Percentiles rank a stretch among this genome's conserved stretches.
phyloP scores from a whole-genome alignment of 2,888 invertebrate genomes.

The Chrysodeixis includens region DNA sequence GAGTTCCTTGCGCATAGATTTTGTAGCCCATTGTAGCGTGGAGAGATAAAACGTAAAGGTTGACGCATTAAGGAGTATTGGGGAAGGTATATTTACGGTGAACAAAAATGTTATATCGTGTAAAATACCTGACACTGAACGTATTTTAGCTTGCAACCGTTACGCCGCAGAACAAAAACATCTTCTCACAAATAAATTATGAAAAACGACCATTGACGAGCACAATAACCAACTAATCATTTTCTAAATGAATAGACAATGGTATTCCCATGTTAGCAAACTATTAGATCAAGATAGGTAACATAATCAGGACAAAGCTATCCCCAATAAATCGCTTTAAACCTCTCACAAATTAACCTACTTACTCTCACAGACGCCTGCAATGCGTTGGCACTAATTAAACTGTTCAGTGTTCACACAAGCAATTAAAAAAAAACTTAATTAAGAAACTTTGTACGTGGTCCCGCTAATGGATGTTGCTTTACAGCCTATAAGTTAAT shows the following conservation, averaged over 20 bases:
- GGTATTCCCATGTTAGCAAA: too few relatives aligned
- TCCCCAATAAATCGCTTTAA: not conserved
- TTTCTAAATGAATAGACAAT: too few relatives aligned
- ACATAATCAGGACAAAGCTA: too few relatives aligned
- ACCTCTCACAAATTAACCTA: conserved; percentile 19
- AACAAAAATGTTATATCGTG: not conserved
- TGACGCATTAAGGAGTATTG: not conserved
- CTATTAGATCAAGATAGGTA: too few relatives aligned
- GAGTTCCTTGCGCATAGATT: conserved; percentile 32
- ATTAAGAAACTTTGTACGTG: conserved; percentile 40
- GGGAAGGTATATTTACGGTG: not conserved
- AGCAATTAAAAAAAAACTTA: conserved; percentile 50
- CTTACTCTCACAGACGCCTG: conserved; percentile 18
- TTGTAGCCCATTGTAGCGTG: not conserved
- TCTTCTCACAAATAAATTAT: too few relatives aligned
- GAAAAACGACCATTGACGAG: too few relatives aligned
- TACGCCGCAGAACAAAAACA: too few relatives aligned
- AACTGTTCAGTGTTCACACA: conserved; percentile 53
- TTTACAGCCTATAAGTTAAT: conserved; percentile 8
- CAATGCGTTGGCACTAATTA: conserved; percentile 59
- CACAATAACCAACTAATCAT: too few relatives aligned
- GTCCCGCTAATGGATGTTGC: conserved; percentile 21
- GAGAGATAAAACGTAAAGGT: not conserved
- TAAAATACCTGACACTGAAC: too few relatives aligned
- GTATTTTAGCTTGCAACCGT: too few relatives aligned